Percentiles rank a stretch among this genome's conserved stretches.
Evolutionary conservation across 2,797 vertebrate species (phyloP).

Genomic region (Acestrorhynchus altus): DNA sequence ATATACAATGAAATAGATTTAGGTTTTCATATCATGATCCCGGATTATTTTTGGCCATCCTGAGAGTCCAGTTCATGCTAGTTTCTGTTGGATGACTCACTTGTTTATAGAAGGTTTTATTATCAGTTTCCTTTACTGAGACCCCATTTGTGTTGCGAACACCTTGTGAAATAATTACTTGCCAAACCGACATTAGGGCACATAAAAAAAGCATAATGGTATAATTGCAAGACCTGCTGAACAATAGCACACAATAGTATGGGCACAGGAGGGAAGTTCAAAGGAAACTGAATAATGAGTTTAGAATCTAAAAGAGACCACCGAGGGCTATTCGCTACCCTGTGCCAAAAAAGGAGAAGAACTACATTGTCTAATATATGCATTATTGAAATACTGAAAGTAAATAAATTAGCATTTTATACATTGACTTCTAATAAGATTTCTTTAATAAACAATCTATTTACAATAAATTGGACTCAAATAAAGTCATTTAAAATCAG

Average conservation of each 20-base stretch:
- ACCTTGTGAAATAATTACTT: conserved; percentile 4
- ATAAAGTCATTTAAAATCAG: no score
- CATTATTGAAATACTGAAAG: not conserved
- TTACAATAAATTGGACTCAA: no score
- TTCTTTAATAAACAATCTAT: no score
- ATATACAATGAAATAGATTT: no score
- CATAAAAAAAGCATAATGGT: not conserved
- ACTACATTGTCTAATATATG: not conserved
- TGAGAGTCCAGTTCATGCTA: conserved; percentile 10
- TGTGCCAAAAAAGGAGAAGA: not conserved
- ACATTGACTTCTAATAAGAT: no score
- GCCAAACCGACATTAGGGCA: conserved; percentile 14
- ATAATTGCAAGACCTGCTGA: not conserved
- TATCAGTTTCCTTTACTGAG: conserved; percentile 7
- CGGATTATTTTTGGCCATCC: not conserved
- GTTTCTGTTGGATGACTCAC: not conserved
- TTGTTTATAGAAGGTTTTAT: conserved; percentile 12
- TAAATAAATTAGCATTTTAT: no score
- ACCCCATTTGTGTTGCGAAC: not conserved
- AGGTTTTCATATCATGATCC: not conserved
- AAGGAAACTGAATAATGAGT: conserved; percentile 23
- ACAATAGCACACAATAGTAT: conserved; percentile 1
- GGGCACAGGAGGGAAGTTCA: not conserved
- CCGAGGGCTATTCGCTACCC: not conserved
- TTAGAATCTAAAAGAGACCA: not conserved